Percentiles rank a stretch among this genome's conserved stretches.
Conservation (phyloP, 2,797 vertebrate species). For the Fistularia tabacaria region DNA sequence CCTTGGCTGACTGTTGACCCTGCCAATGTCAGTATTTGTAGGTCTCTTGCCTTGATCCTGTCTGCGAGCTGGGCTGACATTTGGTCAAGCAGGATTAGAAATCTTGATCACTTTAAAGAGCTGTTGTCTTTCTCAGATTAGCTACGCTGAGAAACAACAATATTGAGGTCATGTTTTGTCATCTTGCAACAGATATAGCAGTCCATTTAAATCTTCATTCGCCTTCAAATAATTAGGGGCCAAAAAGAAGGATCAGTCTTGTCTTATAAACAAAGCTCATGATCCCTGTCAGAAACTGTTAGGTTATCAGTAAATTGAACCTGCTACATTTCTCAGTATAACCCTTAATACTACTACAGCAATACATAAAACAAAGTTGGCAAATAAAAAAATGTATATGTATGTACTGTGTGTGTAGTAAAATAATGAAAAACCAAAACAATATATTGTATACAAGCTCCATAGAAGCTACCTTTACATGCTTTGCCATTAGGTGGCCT, state of each 20-base stretch:
- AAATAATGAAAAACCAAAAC: not conserved
- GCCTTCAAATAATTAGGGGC: no score
- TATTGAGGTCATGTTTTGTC: constrained; percentile 16
- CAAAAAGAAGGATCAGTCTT: not conserved
- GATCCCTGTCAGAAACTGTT: not conserved
- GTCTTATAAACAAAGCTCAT: not conserved
- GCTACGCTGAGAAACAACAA: constrained; percentile 17
- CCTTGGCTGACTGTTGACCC: constrained; percentile 30
- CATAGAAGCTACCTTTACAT: not conserved
- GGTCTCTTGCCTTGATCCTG: constrained; percentile 30
- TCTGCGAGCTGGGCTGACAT: constrained; percentile 47
- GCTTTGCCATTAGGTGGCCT: constrained; percentile 43
- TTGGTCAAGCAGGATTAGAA: constrained; percentile 58
- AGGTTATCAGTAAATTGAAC: constrained; percentile 1
- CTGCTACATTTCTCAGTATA: not conserved
- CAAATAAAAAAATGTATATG: not conserved
- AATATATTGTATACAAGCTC: not conserved
- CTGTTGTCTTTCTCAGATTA: constrained; percentile 36
- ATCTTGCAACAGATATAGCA: constrained; percentile 4
- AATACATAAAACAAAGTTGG: not conserved
- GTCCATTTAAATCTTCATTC: not conserved
- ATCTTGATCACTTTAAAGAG: constrained; percentile 53
- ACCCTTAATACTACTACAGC: constrained; percentile 7
- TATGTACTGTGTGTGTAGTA: not conserved
- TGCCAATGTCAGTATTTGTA: constrained; percentile 32